A percentile compares a stretch with the other conserved stretches of the same genome.
phyloP scores from a whole-genome alignment of 1,140 invertebrate species.

The Agrilus planipennis region DNA sequence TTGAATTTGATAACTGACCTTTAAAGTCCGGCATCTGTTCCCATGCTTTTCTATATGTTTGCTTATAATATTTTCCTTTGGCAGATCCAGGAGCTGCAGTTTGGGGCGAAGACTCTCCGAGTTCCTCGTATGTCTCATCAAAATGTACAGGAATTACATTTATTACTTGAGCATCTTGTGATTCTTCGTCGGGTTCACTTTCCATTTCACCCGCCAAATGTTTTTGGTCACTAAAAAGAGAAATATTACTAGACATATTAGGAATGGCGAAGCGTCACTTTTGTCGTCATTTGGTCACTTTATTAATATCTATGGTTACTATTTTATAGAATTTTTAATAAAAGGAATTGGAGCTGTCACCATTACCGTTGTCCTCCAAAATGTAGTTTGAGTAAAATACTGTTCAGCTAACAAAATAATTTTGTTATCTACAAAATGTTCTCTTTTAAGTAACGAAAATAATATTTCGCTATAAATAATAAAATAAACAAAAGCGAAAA shows the following conservation, averaged over 20 bases:
- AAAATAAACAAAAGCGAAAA: too few relatives aligned
- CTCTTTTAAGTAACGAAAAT: too few relatives aligned
- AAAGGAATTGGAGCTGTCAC: too few relatives aligned
- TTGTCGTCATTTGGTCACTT: too few relatives aligned
- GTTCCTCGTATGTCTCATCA: constrained; percentile 14
- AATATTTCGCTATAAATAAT: too few relatives aligned
- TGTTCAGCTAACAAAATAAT: too few relatives aligned
- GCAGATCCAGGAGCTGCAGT: constrained; percentile 11
- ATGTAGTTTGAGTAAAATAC: too few relatives aligned
- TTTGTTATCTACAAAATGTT: too few relatives aligned
- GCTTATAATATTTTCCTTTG: constrained; percentile 38
- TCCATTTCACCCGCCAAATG: constrained; percentile 25
- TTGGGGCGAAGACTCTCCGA: constrained; percentile 7
- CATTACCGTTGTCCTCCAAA: too few relatives aligned
- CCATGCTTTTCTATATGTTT: constrained; percentile 46
- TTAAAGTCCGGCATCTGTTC: constrained; percentile 44
- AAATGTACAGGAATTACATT: constrained; percentile 20
- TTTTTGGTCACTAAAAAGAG: constrained; percentile 16
- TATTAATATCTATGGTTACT: too few relatives aligned
- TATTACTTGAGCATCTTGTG: constrained; percentile 14
- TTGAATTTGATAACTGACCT: constrained; percentile 30
- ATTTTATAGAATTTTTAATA: too few relatives aligned
- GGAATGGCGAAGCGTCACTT: constrained; percentile 4
- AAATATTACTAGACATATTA: constrained; percentile 5
- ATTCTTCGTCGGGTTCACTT: constrained; percentile 19